Evolutionary conservation across 2,113 vertebrate species (phyloP), one percentile per base, ranked within the genome.

Genomic region (Oenanthe oenanthe): DNA sequence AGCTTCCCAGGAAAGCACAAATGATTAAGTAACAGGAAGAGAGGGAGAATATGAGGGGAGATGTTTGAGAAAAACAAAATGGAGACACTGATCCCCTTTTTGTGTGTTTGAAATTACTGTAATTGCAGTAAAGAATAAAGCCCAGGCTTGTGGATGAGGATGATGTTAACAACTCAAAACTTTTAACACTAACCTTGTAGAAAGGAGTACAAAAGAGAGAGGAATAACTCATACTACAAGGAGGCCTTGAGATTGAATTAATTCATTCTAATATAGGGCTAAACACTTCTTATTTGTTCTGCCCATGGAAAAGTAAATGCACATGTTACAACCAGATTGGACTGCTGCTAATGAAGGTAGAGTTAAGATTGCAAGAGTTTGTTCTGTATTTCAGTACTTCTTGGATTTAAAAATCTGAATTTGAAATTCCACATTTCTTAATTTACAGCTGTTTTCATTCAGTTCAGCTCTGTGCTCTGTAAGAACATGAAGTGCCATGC

Each of bases 311-410:
- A 54, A 50, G 2, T 11, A 83, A 56, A 43, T 40, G 26, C 12
- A 32, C 24, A 9, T 0, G 1, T 51, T 58, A 47, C 1, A 1
- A 54, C 8, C 32, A 43, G 26, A 53, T 20, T 26, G 17, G 20
- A 28, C 11, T 47, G 15, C 29, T 50, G 22, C 4, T 84, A 77
- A 43, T 42, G 32, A 75, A 74, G 21, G 6, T 25, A 73, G 22
- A 89, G 10, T 60, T 71, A 63, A 61, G n/a, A 58, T 16, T 57
- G 20, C 1, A 1, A 16, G 17, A 42, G 1, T 8, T 4, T 45
- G 10, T 38, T 50, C 38, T 65, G 6, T 45, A 54, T 53, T 82
- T 95, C 36, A 51, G 12, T 75, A 60, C 4, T 68, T 74, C 20
- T 36, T 56, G 22, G 6, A 10, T 67, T 88, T 32, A 58, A 9